Conservation (phyloP, 53 echinoderm and acorn worm species). For the Echinometra lucunter region DNA sequence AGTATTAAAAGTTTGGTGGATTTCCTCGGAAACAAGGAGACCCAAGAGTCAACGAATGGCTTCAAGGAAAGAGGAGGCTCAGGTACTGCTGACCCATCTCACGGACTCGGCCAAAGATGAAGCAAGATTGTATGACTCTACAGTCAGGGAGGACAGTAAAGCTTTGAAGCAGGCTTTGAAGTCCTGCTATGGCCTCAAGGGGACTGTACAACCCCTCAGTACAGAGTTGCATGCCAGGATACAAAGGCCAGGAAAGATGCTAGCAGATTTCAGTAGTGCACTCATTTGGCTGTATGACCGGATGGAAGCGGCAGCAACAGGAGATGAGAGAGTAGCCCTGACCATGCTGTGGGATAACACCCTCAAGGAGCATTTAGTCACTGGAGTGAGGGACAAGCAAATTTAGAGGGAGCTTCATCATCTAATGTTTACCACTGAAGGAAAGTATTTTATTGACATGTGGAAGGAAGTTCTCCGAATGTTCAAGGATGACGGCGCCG, state of each 20-base stretch:
- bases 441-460: neutral
- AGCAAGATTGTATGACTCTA: neutral
- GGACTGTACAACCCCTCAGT: conserved; percentile 39
- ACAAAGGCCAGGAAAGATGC: conserved; percentile 51
- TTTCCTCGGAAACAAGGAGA: neutral
- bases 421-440: neutral
- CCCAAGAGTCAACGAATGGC: conserved; percentile 17
- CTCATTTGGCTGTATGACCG: conserved; percentile 49
- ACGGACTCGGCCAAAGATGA: conserved; percentile 67
- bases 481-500: conserved; percentile 43
- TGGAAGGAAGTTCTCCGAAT: neutral
- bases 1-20: conserved; percentile 29
- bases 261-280: conserved; percentile 61
- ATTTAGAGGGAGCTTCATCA: conserved; percentile 51
- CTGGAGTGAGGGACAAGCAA: conserved; percentile 17
- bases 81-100: conserved; percentile 56
- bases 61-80: neutral
- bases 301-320: conserved; percentile 58
- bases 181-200: conserved; percentile 33
- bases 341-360: neutral
- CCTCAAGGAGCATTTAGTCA: conserved; percentile 38
- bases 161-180: neutral
- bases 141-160: neutral
- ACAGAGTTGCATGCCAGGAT: conserved; percentile 49
- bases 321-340: conserved; percentile 51